These are phyloP conservation scores for Gortyna flavago DNA, from an alignment of 2,888 invertebrate genomes.

Conservation along the genomic window DNA sequence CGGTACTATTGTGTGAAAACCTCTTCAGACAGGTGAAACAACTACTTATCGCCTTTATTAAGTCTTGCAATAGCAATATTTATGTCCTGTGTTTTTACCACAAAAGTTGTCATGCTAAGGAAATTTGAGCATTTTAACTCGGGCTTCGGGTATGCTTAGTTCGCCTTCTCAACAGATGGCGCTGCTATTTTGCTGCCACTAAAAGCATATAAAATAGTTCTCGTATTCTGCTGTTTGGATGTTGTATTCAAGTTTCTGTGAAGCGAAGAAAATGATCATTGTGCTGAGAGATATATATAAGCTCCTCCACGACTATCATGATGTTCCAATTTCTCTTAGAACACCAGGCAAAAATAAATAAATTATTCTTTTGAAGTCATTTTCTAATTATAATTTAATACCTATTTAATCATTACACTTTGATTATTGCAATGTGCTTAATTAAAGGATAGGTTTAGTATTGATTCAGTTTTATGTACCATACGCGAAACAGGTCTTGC, in stretches of 20 bases:
- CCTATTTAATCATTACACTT: neutral
- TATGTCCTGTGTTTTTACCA: constrained; percentile 4
- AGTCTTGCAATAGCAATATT: neutral
- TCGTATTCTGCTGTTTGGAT: neutral
- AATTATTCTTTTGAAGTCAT: neutral
- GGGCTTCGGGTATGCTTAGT: neutral
- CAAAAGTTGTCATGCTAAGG: neutral
- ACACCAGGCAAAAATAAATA: too few relatives aligned
- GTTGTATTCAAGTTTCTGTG: neutral
- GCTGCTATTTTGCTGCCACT: constrained; percentile 9
- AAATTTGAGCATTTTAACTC: neutral
- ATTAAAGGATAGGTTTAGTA: neutral
- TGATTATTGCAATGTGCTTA: neutral
- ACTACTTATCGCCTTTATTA: neutral
- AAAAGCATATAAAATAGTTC: constrained; percentile 18
- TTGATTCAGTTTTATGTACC: constrained; percentile 11
- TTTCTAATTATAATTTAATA: neutral
- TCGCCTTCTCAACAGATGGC: constrained; percentile 50
- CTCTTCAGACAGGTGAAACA: neutral
- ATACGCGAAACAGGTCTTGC: constrained; percentile 21
- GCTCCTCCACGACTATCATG: neutral
- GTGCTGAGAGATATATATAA: neutral
- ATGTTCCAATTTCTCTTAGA: neutral
- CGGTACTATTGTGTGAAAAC: constrained; percentile 1
- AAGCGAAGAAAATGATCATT: constrained; percentile 8